Evolutionary conservation across 2,888 invertebrate genomes (phyloP), one percentile per base, ranked within the genome.

Genomic region (Cremastinae sp.): DNA sequence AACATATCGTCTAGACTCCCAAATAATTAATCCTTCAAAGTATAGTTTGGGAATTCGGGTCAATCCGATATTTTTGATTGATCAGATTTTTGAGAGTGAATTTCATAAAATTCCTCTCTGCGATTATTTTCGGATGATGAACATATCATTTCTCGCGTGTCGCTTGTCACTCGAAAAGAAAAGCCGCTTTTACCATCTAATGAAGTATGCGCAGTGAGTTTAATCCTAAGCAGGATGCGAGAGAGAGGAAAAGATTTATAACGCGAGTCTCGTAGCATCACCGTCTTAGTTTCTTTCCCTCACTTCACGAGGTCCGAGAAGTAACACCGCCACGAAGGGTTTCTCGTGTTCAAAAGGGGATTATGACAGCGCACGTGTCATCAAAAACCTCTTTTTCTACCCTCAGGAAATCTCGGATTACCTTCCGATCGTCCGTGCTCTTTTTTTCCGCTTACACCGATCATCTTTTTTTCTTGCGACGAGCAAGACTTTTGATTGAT

Each of bases 291-390:
- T 55, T 43, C 39, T 37, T 16, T 28, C 18, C 39, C 20, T 45
- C 35, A 8, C 14, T 35, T n/a, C 12, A 41, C 43, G 37, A 22
- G 12, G 1, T 56, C 8, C 35, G 18, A 8, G 47, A 10, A 16
- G 28, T 22, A 16, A 35, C 49, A 61, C 2, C 16, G 43, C 43
- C 45, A 45, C 56, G 69, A 69, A 69, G 53, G 64, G 65, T 73
- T 76, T 69, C 76, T 59, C 69, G 43, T 47, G 69, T 61, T 68
- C 59, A 37, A 41, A 37, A 53, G 20, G 55, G 37, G 73, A 73
- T 76, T 73, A 73, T 59, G 69, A 73, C 73, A 73, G 53, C 72
- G 76, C 73, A 76, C 76, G 76, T 73, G 76, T 73, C 76, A 55
- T 65, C 62, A 49, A 49, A n/a, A 61, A 35, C n/a, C 51, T 35